These are phyloP conservation scores for Cheilinus undulatus DNA, from an alignment of 2,113 vertebrate genomes.

Conservation along the genomic window DNA sequence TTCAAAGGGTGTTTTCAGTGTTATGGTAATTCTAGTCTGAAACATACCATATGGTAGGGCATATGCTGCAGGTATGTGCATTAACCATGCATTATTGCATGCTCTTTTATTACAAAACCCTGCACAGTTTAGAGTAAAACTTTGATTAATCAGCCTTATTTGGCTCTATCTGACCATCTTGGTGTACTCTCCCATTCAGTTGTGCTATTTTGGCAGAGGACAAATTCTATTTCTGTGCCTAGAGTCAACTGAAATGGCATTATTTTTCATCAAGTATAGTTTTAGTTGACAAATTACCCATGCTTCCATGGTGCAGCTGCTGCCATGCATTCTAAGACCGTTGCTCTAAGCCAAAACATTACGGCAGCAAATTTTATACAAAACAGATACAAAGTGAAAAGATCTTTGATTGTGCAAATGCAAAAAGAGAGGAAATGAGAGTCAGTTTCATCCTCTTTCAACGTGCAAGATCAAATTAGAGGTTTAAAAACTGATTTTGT, in stretches of 20 bases:
- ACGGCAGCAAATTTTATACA: not conserved
- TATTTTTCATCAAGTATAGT: not conserved
- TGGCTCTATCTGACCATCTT: not conserved
- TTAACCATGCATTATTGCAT: not conserved
- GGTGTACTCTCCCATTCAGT: not conserved
- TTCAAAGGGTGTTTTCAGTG: conserved; percentile 4
- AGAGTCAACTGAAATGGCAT: not conserved
- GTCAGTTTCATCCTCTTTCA: not conserved
- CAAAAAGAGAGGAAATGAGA: not conserved
- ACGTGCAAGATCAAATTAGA: not conserved
- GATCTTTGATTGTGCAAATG: not conserved
- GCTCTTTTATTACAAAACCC: too few relatives aligned
- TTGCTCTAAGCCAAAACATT: not conserved
- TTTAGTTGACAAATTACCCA: not conserved
- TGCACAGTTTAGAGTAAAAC: too few relatives aligned
- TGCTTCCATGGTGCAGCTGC: not conserved
- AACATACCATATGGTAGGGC: not conserved
- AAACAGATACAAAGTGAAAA: not conserved
- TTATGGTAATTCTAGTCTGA: not conserved
- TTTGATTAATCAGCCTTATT: not conserved
- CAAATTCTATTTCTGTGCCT: not conserved
- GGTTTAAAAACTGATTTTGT: conserved; percentile 14
- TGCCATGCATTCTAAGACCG: not conserved
- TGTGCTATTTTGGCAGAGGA: not conserved
- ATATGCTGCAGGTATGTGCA: not conserved